phyloP scores from a whole-genome alignment of 2,888 invertebrate species.

The Philereme vetulata region DNA sequence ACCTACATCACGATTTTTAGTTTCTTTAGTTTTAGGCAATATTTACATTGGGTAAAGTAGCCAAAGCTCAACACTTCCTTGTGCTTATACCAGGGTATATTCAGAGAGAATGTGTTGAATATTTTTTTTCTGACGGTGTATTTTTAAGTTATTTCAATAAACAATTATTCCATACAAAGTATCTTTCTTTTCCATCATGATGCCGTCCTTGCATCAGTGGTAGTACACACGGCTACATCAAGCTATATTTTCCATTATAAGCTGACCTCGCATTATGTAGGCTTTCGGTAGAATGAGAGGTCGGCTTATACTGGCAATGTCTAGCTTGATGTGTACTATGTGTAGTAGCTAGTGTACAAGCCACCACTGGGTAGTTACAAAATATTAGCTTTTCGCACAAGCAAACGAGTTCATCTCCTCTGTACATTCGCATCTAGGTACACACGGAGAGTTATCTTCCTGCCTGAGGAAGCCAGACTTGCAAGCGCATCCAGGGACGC shows the following conservation, averaged over 20 bases:
- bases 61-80: constrained; percentile 66
- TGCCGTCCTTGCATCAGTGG: too few species aligned
- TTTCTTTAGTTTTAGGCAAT: constrained; percentile 42
- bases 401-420: constrained; percentile 10
- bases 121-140: constrained; percentile 25
- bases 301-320: too few species aligned
- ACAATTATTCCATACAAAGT: constrained; percentile 1
- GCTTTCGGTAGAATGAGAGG: too few species aligned
- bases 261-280: too few species aligned
- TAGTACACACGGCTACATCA: too few species aligned
- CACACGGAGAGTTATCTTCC: constrained; percentile 34
- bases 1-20: constrained; percentile 12
- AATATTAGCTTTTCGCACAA: too few species aligned
- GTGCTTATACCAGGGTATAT: constrained; percentile 74
- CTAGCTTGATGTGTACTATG: too few species aligned
- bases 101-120: constrained; percentile 70
- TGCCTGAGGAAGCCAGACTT: constrained; percentile 38
- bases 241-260: too few species aligned
- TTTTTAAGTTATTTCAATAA: constrained; percentile 18
- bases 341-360: too few species aligned
- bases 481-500: constrained; percentile 43
- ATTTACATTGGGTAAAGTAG: constrained; percentile 69
- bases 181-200: not conserved
- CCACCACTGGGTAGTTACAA: too few species aligned
- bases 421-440: constrained; percentile 42